phyloP scores from a whole-genome alignment of 2,888 invertebrate genomes.

The Cryptus armator region DNA sequence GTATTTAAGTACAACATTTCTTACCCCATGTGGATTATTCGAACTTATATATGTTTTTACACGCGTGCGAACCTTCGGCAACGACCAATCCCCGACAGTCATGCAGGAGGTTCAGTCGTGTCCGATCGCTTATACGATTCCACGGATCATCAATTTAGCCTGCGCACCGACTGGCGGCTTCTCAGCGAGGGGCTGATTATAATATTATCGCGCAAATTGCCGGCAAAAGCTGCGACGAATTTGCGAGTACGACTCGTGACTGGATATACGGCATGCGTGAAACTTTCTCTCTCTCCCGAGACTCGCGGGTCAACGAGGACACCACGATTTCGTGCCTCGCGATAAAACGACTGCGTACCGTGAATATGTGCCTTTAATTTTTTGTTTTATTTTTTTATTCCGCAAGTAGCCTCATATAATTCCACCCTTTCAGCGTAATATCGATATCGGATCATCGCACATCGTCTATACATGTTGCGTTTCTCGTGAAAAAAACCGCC shows the following conservation, averaged over 20 bases:
- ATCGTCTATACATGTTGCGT: background rate
- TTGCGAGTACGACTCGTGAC: constrained; percentile 70
- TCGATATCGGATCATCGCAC: constrained; percentile 40
- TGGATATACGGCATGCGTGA: constrained; percentile 58
- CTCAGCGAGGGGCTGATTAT: constrained; percentile 77
- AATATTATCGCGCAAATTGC: constrained; percentile 80
- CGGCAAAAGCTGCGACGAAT: constrained; percentile 77
- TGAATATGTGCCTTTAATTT: constrained; percentile 68
- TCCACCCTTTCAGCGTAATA: constrained; percentile 40
- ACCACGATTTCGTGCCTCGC: constrained; percentile 41
- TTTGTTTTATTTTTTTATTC: constrained; percentile 57
- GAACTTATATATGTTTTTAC: constrained; percentile 5
- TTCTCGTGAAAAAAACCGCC: constrained; percentile 48
- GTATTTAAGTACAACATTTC: background rate
- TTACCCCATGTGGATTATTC: background rate
- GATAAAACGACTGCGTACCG: constrained; percentile 52
- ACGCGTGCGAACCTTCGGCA: constrained; percentile 1
- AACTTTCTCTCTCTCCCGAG: constrained; percentile 11
- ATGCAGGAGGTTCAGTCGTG: background rate
- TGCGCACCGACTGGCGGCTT: constrained; percentile 64
- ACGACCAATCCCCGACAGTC: constrained; percentile 15
- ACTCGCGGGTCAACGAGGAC: constrained; percentile 26
- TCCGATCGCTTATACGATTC: constrained; percentile 66
- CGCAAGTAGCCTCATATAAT: constrained; percentile 52
- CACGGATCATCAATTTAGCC: constrained; percentile 78